A percentile compares a stretch with the other conserved stretches of the same genome.
Evolutionary conservation across 2,888 invertebrate genomes (phyloP).

Genomic region (Campopleginae sp.): DNA sequence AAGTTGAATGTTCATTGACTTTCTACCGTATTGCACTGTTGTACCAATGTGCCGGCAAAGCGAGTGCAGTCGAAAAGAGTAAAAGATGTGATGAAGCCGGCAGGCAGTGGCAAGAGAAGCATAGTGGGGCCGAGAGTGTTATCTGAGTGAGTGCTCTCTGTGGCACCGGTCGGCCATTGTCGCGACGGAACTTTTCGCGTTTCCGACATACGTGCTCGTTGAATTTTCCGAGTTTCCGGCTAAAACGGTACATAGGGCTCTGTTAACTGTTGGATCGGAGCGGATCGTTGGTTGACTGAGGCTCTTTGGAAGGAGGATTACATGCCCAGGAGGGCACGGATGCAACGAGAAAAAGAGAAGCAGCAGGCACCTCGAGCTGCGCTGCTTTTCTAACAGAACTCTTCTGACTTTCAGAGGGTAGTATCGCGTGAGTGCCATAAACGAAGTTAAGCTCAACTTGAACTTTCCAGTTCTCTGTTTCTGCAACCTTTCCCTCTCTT

Average conservation of each 20-base stretch:
- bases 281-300: slow-evolving; percentile 52
- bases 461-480: slow-evolving; percentile 32
- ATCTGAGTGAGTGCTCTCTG: slow-evolving; percentile 47
- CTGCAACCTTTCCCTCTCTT: background rate
- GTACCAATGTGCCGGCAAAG: slow-evolving; percentile 5
- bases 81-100: slow-evolving; percentile 31
- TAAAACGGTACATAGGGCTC: slow-evolving; percentile 24
- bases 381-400: slow-evolving; percentile 43
- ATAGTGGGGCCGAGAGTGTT: slow-evolving; percentile 38
- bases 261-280: slow-evolving; percentile 40
- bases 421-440: slow-evolving; percentile 63
- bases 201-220: slow-evolving; percentile 70
- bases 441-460: slow-evolving; percentile 71
- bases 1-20: slow-evolving; percentile 26
- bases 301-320: slow-evolving; percentile 42
- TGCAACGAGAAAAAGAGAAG: slow-evolving; percentile 24
- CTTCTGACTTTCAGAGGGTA: slow-evolving; percentile 39
- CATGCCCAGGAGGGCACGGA: slow-evolving; percentile 41
- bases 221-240: slow-evolving; percentile 70
- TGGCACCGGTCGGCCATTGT: slow-evolving; percentile 56
- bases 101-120: slow-evolving; percentile 4
- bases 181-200: slow-evolving; percentile 71
- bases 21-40: slow-evolving; percentile 5
- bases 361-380: slow-evolving; percentile 17
- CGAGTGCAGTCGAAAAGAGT: slow-evolving; percentile 13